These are phyloP conservation scores for Neomicropteryx cornuta DNA, from an alignment of 1,140 invertebrate species.

Conservation along the genomic window DNA sequence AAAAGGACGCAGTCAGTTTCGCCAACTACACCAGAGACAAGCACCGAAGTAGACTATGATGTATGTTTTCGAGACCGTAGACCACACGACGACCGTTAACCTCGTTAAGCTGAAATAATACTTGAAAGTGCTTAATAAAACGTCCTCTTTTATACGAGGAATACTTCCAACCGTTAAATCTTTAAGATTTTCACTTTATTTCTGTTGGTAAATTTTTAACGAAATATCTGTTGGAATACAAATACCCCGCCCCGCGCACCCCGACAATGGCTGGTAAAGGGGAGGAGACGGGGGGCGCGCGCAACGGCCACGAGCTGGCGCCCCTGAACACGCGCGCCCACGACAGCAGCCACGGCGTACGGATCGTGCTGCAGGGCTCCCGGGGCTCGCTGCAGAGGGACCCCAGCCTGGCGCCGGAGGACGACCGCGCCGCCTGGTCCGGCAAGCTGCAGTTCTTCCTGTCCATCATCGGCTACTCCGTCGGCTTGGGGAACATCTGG, in stretches of 20 bases:
- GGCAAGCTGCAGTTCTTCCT: constrained; percentile 85
- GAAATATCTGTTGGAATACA: too few relatives aligned
- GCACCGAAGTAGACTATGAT: too few relatives aligned
- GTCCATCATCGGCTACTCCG: constrained; percentile 82
- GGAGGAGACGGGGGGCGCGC: constrained; percentile 41
- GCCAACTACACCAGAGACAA: too few relatives aligned
- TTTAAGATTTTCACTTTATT: too few relatives aligned
- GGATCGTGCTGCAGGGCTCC: constrained; percentile 45
- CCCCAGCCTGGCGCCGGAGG: constrained; percentile 33
- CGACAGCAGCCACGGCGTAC: constrained; percentile 48
- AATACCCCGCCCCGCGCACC: constrained; percentile 8
- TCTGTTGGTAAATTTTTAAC: too few relatives aligned
- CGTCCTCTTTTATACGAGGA: too few relatives aligned
- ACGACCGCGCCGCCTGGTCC: constrained; percentile 65
- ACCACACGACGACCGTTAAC: too few relatives aligned
- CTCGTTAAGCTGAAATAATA: too few relatives aligned
- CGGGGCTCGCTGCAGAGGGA: constrained; percentile 28
- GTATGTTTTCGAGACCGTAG: too few relatives aligned
- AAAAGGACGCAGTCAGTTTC: too few relatives aligned
- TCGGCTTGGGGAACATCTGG: constrained; percentile 90
- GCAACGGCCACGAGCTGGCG: constrained; percentile 65
- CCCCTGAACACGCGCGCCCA: constrained; percentile 56
- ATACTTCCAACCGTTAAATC: too few relatives aligned
- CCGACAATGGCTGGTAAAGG: constrained; percentile 31
- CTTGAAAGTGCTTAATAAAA: too few relatives aligned